A percentile compares a stretch with the other conserved stretches of the same genome.
phyloP scores from a whole-genome alignment of 2,888 invertebrate species.

The Diadegma fenestrale region DNA sequence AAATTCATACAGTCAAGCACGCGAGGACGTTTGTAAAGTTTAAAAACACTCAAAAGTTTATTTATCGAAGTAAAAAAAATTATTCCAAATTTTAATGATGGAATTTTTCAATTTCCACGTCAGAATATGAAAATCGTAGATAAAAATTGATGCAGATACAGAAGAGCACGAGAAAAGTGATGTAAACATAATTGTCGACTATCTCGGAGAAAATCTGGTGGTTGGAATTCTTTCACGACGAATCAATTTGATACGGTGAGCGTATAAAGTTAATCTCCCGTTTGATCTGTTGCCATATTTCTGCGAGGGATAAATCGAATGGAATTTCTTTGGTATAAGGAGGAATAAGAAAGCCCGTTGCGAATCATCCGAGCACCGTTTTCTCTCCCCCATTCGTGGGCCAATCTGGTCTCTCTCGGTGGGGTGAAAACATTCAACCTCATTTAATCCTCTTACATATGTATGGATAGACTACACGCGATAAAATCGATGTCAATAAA shows the following conservation, averaged over 20 bases:
- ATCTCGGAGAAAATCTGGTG: constrained; percentile 26
- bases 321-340: constrained; percentile 47
- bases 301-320: constrained; percentile 34
- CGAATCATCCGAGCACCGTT: constrained; percentile 34
- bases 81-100: no score
- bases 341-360: constrained; percentile 44
- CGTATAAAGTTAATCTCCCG: constrained; percentile 75
- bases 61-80: no score
- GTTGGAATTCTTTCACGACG: constrained; percentile 40
- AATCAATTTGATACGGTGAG: constrained; percentile 50
- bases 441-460: constrained; percentile 27
- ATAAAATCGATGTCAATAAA: constrained; percentile 57
- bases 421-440: constrained; percentile 53
- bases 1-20: no score
- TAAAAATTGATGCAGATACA: not conserved
- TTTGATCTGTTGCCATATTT: constrained; percentile 72
- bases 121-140: no score
- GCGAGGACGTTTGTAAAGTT: no score
- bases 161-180: constrained; percentile 16
- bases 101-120: no score
- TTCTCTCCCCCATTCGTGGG: not conserved
- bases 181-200: constrained; percentile 30
- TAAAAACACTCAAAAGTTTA: no score
- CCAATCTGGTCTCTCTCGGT: constrained; percentile 19
- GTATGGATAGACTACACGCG: not conserved